Conservation (phyloP, 2,797 vertebrate genomes). For the Euthynnus affinis region DNA sequence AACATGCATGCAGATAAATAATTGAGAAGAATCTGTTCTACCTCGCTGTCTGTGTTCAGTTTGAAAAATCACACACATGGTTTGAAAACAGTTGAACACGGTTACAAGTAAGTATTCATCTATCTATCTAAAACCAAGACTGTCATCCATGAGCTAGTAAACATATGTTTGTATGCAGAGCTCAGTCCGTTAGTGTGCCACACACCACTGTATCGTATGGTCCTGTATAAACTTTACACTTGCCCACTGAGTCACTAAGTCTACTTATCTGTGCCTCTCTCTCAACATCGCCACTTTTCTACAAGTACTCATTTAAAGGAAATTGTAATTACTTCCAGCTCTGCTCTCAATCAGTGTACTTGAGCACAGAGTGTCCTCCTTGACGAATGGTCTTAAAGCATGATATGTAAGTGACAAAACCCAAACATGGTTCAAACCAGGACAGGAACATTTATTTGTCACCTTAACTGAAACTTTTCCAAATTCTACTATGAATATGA, state of each 20-base stretch:
- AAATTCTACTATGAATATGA: too few species aligned
- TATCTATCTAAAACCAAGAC: too few species aligned
- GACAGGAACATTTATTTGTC: neutral
- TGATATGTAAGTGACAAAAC: neutral
- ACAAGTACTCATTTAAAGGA: neutral
- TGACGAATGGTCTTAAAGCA: neutral
- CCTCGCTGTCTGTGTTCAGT: neutral
- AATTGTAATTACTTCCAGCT: neutral
- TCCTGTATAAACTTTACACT: neutral
- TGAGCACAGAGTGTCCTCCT: neutral
- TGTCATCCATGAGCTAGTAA: neutral
- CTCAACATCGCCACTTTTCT: neutral
- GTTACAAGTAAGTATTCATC: too few species aligned
- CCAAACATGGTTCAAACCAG: neutral
- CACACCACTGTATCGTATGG: neutral
- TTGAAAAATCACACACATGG: neutral
- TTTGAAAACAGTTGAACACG: neutral
- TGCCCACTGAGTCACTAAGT: too few species aligned
- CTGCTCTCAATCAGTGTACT: conserved; percentile 4
- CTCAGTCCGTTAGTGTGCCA: too few species aligned
- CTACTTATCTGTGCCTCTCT: neutral
- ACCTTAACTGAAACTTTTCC: too few species aligned
- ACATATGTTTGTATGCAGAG: neutral
- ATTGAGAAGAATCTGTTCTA: neutral
- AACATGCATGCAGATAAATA: conserved; percentile 7